Evolutionary conservation across 2,888 invertebrate species (phyloP).

Genomic region (Disparrhopalites patrizii): DNA sequence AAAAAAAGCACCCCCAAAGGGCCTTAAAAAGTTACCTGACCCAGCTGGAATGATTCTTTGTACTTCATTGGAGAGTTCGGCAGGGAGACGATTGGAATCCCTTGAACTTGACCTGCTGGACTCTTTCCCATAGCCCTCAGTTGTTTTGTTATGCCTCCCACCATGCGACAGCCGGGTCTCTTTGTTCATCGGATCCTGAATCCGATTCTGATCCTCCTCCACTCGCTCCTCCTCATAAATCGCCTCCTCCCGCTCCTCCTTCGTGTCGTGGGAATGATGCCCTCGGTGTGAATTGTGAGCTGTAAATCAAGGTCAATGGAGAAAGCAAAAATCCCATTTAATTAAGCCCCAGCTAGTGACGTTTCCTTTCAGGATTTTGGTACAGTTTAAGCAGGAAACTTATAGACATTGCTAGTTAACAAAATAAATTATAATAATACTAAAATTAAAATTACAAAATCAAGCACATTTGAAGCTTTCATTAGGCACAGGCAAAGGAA

Average conservation of each 20-base stretch:
- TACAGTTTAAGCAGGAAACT: too few relatives aligned
- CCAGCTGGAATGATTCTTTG: conserved; percentile 43
- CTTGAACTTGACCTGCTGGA: neutral
- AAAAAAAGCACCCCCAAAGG: neutral
- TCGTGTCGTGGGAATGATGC: conserved; percentile 3
- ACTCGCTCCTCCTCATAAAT: conserved; percentile 5
- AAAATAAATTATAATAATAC: neutral
- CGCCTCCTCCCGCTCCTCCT: too few relatives aligned
- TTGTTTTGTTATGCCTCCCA: neutral
- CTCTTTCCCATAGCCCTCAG: neutral
- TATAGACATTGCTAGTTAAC: too few relatives aligned
- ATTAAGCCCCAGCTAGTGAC: too few relatives aligned
- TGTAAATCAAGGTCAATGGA: neutral
- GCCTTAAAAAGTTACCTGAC: conserved; percentile 34
- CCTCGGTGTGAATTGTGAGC: conserved; percentile 30
- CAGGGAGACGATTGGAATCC: conserved; percentile 27
- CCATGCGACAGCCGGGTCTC: too few relatives aligned
- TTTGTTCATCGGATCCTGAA: conserved; percentile 12
- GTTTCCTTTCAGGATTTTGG: too few relatives aligned
- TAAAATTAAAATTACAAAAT: neutral
- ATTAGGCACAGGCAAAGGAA: neutral
- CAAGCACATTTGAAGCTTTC: neutral
- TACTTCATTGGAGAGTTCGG: conserved; percentile 44
- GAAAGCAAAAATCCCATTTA: neutral
- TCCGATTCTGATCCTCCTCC: conserved; percentile 21